Conservation (phyloP, 2,888 invertebrate species). For the Agriopis marginaria region DNA sequence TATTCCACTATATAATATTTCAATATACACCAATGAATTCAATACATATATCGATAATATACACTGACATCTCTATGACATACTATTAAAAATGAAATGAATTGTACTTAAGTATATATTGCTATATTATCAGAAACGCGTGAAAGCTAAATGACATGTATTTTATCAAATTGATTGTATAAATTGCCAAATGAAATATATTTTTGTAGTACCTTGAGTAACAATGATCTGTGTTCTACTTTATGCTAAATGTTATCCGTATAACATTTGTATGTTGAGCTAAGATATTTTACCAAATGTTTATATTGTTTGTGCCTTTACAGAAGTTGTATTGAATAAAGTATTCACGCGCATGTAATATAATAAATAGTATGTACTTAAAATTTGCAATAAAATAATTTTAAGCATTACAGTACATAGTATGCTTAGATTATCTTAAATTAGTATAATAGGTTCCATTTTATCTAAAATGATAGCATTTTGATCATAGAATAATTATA, state of each 20-base stretch:
- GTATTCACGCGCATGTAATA: slow-evolving; percentile 31
- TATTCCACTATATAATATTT: slow-evolving; percentile 69
- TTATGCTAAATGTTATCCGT: slow-evolving; percentile 46
- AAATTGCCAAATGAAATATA: slow-evolving; percentile 82
- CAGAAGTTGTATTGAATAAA: slow-evolving; percentile 52
- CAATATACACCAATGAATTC: slow-evolving; percentile 33
- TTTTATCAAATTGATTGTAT: slow-evolving; percentile 59
- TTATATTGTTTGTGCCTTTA: slow-evolving; percentile 82
- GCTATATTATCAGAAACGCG: slow-evolving; percentile 38
- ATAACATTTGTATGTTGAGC: slow-evolving; percentile 41
- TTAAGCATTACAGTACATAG: slow-evolving; percentile 66
- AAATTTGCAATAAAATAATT: slow-evolving; percentile 65
- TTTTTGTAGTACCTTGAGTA: slow-evolving; percentile 80
- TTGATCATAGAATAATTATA: slow-evolving; percentile 52
- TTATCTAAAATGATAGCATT: slow-evolving; percentile 64
- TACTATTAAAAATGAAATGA: slow-evolving; percentile 41
- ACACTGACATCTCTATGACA: slow-evolving; percentile 48
- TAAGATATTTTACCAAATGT: slow-evolving; percentile 46
- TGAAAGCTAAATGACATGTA: slow-evolving; percentile 43
- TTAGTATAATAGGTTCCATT: slow-evolving; percentile 57
- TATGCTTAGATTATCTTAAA: slow-evolving; percentile 51
- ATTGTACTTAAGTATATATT: slow-evolving; percentile 36
- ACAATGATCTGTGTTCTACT: slow-evolving; percentile 51
- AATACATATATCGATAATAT: no score
- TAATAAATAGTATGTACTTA: slow-evolving; percentile 72